Base-by-base conservation (phyloP, 2,113 vertebrate species). In the Gulo gulo region DNA sequence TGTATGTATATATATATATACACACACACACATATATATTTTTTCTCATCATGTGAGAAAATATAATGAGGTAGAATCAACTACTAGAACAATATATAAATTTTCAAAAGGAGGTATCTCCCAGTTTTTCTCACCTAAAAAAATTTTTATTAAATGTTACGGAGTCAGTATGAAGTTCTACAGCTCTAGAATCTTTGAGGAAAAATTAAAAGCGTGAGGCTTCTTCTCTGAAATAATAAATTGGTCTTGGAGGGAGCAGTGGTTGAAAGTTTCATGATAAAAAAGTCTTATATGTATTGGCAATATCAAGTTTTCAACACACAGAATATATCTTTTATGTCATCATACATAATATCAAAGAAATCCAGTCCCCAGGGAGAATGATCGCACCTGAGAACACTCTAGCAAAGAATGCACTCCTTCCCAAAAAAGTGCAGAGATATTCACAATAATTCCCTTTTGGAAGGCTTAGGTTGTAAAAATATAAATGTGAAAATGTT, bases 231-330 rank as follows among this genome's bases (percentile, higher is more conserved):
- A 96, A 97, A 87, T 88, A 85, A 52, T 55, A 23, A 57, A 73
- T 50, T n/a, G 10, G 42, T 59, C 71, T 96, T 94, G 8, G 36
- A 81, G 85, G 63, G 6, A 95, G 5, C 18, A 67, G 52, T 47
- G 29, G 34, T 71, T 74, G 65, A 65, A 89, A 96, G n/a, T 69
- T 92, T 80, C 50, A 80, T 6, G 26, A 59, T 47, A 36, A 71
- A 85, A 76, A 74, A 67, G 42, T 76, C 29, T 61, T 85, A 23
- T n/a, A 65, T 63, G 26, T 83, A 14, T 52, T 94, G 23, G 59
- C 52, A 92, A 86, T 93, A 52, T 91, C 45, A 92, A 52, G 45
- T 97, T 95, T 80, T 65, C 39, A 86, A 91, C 34, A 91, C 67
- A 88, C 0, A 61, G n/a, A 67, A 67, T 80, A 24, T 69, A 92